Conservation (phyloP, 2,888 invertebrate genomes). For the Spisula subtruncata region DNA sequence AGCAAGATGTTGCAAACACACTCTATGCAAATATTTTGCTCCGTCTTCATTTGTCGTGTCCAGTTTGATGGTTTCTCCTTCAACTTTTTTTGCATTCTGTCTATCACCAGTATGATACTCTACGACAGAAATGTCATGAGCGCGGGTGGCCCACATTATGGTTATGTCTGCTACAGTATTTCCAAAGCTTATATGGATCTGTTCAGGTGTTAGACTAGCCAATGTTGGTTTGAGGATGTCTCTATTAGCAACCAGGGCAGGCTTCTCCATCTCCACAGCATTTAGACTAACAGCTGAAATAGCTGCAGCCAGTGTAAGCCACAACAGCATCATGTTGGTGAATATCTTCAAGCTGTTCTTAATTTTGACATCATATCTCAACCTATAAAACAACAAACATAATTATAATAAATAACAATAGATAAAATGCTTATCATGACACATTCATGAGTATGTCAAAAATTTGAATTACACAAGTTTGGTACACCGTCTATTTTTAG, state of each 20-base stretch:
- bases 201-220: conserved; percentile 74
- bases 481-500: too few species aligned
- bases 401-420: background rate
- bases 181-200: conserved; percentile 81
- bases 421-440: background rate
- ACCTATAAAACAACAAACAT: conserved; percentile 3
- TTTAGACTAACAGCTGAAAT: background rate
- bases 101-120: conserved; percentile 75
- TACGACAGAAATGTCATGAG: conserved; percentile 72
- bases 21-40: conserved; percentile 79
- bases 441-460: background rate
- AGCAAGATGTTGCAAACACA: conserved; percentile 72
- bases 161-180: conserved; percentile 74
- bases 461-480: too few species aligned
- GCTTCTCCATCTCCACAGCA: background rate
- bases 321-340: background rate
- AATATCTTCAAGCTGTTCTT: background rate
- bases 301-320: background rate
- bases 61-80: conserved; percentile 72
- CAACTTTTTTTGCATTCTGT: conserved; percentile 58
- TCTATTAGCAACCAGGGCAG: conserved; percentile 51
- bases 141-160: conserved; percentile 80
- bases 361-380: background rate
- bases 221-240: conserved; percentile 53
- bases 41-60: conserved; percentile 75